A percentile compares a stretch with the other conserved stretches of the same genome.
phyloP scores from a whole-genome alignment of 1,140 invertebrate species.

The Pseudomyrmex concolor region DNA sequence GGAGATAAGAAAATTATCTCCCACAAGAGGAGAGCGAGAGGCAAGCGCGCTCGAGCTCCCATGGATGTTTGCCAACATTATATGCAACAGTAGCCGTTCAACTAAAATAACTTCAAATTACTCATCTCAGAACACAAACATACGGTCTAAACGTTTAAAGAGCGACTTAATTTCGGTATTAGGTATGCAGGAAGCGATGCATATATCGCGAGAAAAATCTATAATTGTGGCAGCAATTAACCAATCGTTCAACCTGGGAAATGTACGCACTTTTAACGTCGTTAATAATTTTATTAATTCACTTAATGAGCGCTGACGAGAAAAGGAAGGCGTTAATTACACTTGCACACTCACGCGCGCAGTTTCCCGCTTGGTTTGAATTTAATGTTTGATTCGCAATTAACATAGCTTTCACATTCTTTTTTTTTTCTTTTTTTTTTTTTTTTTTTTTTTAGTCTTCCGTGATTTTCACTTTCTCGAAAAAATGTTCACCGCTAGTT shows the following conservation, averaged over 20 bases:
- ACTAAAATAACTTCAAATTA: slow-evolving; percentile 41
- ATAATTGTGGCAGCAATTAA: neutral
- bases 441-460: slow-evolving; percentile 39
- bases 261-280: neutral
- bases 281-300: slow-evolving; percentile 46
- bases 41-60: neutral
- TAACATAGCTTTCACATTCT: slow-evolving; percentile 35
- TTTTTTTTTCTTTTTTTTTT: no score
- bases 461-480: slow-evolving; percentile 59
- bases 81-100: slow-evolving; percentile 17
- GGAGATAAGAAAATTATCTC: slow-evolving; percentile 57
- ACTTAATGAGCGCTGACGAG: slow-evolving; percentile 5
- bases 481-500: slow-evolving; percentile 26
- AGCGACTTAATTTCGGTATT: slow-evolving; percentile 3
- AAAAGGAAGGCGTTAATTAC: no score
- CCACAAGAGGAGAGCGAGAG: slow-evolving; percentile 1
- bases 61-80: slow-evolving; percentile 25
- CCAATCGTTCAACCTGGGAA: slow-evolving; percentile 8
- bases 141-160: slow-evolving; percentile 23
- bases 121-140: slow-evolving; percentile 30
- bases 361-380: slow-evolving; percentile 10
- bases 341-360: neutral
- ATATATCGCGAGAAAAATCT: slow-evolving; percentile 5
- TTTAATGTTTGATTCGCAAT: slow-evolving; percentile 54
- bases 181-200: neutral